Percentiles rank a stretch among this genome's conserved stretches.
Evolutionary conservation across 1,140 invertebrate species (phyloP).

Genomic region (Hypsibius dujardini): DNA sequence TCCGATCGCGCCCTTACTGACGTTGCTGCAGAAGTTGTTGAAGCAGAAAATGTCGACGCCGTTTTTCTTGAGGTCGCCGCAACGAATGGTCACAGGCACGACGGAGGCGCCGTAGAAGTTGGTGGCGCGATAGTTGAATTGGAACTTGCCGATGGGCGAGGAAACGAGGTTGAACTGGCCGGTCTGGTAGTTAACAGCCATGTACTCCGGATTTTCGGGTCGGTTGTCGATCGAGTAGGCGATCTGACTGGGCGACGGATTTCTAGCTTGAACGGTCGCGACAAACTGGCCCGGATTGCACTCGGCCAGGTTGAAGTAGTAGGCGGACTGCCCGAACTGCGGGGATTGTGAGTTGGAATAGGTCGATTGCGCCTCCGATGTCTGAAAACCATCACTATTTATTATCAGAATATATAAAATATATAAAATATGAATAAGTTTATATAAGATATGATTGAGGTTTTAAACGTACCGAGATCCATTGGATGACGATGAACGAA

Average conservation of each 20-base stretch:
- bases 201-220: background rate
- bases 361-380: background rate
- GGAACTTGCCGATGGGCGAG: background rate
- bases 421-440: background rate
- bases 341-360: background rate
- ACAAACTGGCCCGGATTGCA: background rate
- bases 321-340: background rate
- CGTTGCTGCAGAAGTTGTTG: conserved; percentile 5
- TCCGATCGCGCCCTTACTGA: background rate
- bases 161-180: background rate
- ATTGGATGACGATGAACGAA: too few relatives aligned
- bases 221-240: background rate
- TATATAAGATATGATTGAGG: background rate
- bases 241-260: background rate
- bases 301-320: background rate
- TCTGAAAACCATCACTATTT: too few relatives aligned
- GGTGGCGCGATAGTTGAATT: conserved; percentile 4
- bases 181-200: background rate
- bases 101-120: background rate
- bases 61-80: background rate
- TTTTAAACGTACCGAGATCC: too few relatives aligned
- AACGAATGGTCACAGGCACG: background rate
- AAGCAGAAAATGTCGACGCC: background rate
- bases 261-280: background rate
- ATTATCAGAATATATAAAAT: too few relatives aligned